Percentiles rank a stretch among this genome's conserved stretches.
phyloP scores from a whole-genome alignment of 2,797 vertebrate genomes.

The Scarus forsteni region DNA sequence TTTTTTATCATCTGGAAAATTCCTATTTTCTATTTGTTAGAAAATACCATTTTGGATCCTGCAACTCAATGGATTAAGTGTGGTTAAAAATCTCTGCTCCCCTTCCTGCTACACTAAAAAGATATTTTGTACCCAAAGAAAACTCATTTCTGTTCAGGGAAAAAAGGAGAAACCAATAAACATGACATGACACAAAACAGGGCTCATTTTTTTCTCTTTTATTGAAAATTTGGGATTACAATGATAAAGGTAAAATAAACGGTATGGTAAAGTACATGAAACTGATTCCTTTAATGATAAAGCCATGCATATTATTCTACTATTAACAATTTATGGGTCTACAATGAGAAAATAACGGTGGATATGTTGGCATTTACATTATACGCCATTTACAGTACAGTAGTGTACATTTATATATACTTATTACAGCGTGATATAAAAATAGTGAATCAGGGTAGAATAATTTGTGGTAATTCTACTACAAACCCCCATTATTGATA shows the following conservation, averaged over 20 bases:
- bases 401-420: slow-evolving; percentile 30
- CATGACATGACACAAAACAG: slow-evolving; percentile 29
- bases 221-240: slow-evolving; percentile 79
- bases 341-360: slow-evolving; percentile 63
- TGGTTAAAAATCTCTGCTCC: not conserved
- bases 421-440: slow-evolving; percentile 78
- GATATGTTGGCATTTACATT: slow-evolving; percentile 70
- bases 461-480: slow-evolving; percentile 59
- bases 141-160: not conserved
- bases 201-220: slow-evolving; percentile 60
- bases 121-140: not conserved
- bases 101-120: not conserved
- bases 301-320: slow-evolving; percentile 77
- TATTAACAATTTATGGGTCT: slow-evolving; percentile 53
- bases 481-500: slow-evolving; percentile 64
- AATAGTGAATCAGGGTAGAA: slow-evolving; percentile 74
- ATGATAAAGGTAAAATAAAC: slow-evolving; percentile 65
- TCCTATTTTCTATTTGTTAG: slow-evolving; percentile 50
- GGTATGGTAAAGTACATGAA: slow-evolving; percentile 66
- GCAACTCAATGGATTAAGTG: slow-evolving; percentile 54
- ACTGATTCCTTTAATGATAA: slow-evolving; percentile 63
- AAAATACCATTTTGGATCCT: slow-evolving; percentile 56
- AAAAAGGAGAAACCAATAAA: slow-evolving; percentile 36
- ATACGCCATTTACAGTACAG: slow-evolving; percentile 70
- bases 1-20: slow-evolving; percentile 52